These are phyloP conservation scores for Tursiops truncatus DNA, from an alignment of 2,113 vertebrate species.

Conservation along the genomic window DNA sequence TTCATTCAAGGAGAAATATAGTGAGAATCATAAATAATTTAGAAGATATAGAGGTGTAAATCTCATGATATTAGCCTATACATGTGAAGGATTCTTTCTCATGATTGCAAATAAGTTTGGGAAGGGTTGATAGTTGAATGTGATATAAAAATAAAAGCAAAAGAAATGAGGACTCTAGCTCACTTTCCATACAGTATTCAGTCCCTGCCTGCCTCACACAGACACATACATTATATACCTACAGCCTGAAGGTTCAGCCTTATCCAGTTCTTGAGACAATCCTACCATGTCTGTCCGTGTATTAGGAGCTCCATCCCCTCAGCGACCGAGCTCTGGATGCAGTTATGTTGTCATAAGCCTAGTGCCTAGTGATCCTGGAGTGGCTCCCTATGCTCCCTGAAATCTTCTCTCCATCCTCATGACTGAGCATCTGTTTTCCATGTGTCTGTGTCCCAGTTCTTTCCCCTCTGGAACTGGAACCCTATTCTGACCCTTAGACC, in stretches of 20 bases:
- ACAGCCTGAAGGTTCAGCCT: not conserved
- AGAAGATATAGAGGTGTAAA: not conserved
- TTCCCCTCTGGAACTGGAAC: not conserved
- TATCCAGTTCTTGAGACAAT: not conserved
- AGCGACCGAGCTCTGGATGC: not conserved
- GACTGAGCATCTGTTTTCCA: not conserved
- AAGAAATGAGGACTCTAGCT: not conserved
- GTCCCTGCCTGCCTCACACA: not conserved
- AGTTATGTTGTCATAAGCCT: not conserved
- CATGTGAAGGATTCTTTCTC: not conserved
- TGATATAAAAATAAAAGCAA: not conserved
- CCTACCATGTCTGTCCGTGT: not conserved
- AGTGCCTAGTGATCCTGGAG: not conserved
- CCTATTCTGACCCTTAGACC: not conserved
- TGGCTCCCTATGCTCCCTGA: not conserved
- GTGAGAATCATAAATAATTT: not conserved
- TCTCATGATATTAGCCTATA: not conserved
- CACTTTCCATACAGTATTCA: constrained; percentile 5
- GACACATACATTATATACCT: not conserved
- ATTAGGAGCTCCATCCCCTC: not conserved
- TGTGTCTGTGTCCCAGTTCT: not conserved
- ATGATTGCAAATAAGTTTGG: not conserved
- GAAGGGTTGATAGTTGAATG: not conserved
- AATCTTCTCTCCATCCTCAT: not conserved
- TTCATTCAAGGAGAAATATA: not conserved